Evolutionary conservation across 53 echinoderm and acorn worm genomes (phyloP), one percentile per base, ranked within the genome.

Genomic region (Pentamera pediparva): DNA sequence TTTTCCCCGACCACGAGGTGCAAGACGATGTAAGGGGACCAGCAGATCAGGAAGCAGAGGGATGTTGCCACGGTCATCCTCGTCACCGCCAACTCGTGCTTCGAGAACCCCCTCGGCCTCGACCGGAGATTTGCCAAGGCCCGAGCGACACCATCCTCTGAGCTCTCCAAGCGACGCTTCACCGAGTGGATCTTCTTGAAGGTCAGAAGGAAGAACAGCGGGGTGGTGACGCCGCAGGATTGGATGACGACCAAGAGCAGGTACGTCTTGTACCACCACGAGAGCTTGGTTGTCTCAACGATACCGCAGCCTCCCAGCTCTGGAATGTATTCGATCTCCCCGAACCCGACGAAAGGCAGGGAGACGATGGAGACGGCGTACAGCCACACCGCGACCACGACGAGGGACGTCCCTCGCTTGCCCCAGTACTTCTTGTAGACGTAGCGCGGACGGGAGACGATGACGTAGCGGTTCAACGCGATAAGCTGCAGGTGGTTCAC

Each of bases 231-330:
- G 50, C 51, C 32, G 35, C 73, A 72, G 1, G 73, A 72, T 35
- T 52, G 34, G 12, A 72, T 54, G 2, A 52, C 73, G 15, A 54
- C 19, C 21, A 54, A 37, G 22, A 72, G 55, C 4, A 72, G n/a
- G 18, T 31, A 24, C 31, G 73, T 72, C 17, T 72, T 72, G 27
- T 72, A 72, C 52, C 52, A 53, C 73, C 55, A 72, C 3, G 73
- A 72, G 7, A 53, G 55, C 10, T 10, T 35, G 25, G 33, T 72
- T 10, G 19, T 35, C 36, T 72, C 73, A 30, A 54, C 36, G 26
- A 72, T 52, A 36, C 73, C 73, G 17, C 73, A 72, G 35, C 73
- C 73, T 5, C 73, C 73, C 12, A 72, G 27, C 38, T 54, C 73
- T 15, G 73, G 73, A 17, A 72, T 53, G 32, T 35, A 72, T 19